Evolutionary conservation across 2,113 vertebrate genomes (phyloP).

Genomic region (Salvelinus alpinus): DNA sequence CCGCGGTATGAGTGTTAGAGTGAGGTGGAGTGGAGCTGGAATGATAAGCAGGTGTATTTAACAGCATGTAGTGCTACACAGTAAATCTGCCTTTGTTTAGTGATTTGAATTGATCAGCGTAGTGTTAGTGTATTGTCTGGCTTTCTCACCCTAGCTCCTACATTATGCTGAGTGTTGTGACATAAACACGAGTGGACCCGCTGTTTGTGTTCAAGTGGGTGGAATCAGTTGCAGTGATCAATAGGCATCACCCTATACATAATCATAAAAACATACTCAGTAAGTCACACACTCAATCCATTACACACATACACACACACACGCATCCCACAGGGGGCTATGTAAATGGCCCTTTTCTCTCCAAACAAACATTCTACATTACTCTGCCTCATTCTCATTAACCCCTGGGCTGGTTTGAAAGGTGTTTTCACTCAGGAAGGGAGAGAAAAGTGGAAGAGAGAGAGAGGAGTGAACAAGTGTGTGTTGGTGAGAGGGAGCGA

Average conservation of each 20-base stretch:
- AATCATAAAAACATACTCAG: constrained; percentile 29
- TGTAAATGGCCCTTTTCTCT: constrained; percentile 47
- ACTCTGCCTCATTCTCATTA: constrained; percentile 31
- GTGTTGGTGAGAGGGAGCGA: background rate
- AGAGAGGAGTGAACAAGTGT: background rate
- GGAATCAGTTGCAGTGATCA: constrained; percentile 68
- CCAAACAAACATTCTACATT: constrained; percentile 46
- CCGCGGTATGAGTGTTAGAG: constrained; percentile 8
- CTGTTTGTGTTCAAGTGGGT: constrained; percentile 70
- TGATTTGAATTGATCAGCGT: constrained; percentile 3
- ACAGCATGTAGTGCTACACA: background rate
- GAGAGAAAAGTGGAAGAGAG: background rate
- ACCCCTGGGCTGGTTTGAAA: constrained; percentile 20
- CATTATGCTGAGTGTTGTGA: constrained; percentile 65
- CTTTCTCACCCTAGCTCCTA: constrained; percentile 22
- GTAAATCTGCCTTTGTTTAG: background rate
- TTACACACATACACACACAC: constrained; percentile 12
- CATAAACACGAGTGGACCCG: constrained; percentile 56
- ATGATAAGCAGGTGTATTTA: background rate
- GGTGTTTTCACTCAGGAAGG: background rate
- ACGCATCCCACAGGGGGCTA: constrained; percentile 51
- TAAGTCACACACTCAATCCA: constrained; percentile 35
- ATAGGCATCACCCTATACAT: constrained; percentile 50
- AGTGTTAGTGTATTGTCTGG: background rate
- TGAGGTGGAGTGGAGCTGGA: background rate